phyloP scores from a whole-genome alignment of 2,888 invertebrate species.

The Dicyrtoma fusca region DNA sequence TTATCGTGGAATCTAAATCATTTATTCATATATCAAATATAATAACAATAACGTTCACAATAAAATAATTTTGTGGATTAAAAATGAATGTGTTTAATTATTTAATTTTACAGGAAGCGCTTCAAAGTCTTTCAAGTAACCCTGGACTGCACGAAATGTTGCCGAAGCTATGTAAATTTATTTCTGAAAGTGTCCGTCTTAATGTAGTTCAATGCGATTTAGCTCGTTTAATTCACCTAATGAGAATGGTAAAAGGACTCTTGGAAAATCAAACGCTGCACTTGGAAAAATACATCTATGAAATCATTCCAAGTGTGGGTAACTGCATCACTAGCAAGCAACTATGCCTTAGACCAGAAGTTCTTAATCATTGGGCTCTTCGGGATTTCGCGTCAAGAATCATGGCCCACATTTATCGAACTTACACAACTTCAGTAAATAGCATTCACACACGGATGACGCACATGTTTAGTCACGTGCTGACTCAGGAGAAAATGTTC shows the following conservation, averaged over 20 bases:
- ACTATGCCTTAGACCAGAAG: constrained; percentile 89
- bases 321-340: constrained; percentile 97
- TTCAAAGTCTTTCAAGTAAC: constrained; percentile 90
- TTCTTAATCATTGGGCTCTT: constrained; percentile 98
- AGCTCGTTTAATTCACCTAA: constrained; percentile 93
- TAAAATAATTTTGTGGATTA: too few relatives aligned
- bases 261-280: constrained; percentile 95
- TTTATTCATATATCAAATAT: too few relatives aligned
- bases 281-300: constrained; percentile 97
- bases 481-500: constrained; percentile 75
- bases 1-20: too few relatives aligned
- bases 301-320: constrained; percentile 92
- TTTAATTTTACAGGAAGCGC: constrained; percentile 73
- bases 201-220: constrained; percentile 98
- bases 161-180: constrained; percentile 95
- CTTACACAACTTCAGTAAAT: constrained; percentile 94
- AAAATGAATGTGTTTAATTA: too few relatives aligned
- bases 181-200: constrained; percentile 95
- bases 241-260: constrained; percentile 98
- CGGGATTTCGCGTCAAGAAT: constrained; percentile 93
- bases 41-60: too few relatives aligned
- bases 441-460: constrained; percentile 94
- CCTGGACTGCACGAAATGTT: constrained; percentile 97
- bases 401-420: constrained; percentile 92
- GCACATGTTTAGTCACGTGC: constrained; percentile 68